phyloP scores from a whole-genome alignment of 2,888 invertebrate species.

The Phorcus lineatus region DNA sequence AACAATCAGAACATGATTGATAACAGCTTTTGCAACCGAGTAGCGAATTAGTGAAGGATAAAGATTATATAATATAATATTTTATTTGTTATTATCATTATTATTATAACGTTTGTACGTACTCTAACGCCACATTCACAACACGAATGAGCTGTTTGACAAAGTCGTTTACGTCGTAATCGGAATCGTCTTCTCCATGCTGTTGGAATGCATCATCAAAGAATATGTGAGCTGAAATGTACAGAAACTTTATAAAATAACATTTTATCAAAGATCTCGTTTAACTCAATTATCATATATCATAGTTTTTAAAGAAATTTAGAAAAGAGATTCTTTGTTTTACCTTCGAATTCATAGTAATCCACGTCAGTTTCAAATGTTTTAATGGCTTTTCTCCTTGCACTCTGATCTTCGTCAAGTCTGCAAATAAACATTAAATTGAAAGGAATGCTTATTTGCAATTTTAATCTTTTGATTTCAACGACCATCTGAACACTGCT shows the following conservation, averaged over 20 bases:
- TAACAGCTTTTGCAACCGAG: too few relatives aligned
- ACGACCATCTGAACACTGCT: too few relatives aligned
- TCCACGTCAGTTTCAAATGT: conserved; percentile 81
- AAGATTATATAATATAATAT: too few relatives aligned
- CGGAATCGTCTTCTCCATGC: conserved; percentile 89
- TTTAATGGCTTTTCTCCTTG: conserved; percentile 80
- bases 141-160: conserved; percentile 92
- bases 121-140: conserved; percentile 95
- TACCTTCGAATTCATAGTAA: conserved; percentile 81
- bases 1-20: too few relatives aligned
- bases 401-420: conserved; percentile 92
- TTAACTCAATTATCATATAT: too few relatives aligned
- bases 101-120: conserved; percentile 4
- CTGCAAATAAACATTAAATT: conserved; percentile 79
- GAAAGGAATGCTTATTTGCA: too few relatives aligned
- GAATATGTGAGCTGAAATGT: conserved; percentile 98
- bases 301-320: too few relatives aligned
- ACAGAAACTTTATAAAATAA: too few relatives aligned
- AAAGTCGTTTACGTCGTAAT: conserved; percentile 93
- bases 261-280: too few relatives aligned
- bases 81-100: too few relatives aligned
- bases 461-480: too few relatives aligned
- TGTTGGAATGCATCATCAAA: conserved; percentile 97
- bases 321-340: conserved; percentile 68
- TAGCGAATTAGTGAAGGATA: too few relatives aligned